Conservation (phyloP, 2,888 invertebrate genomes). For the Linnaemya tessellans region DNA sequence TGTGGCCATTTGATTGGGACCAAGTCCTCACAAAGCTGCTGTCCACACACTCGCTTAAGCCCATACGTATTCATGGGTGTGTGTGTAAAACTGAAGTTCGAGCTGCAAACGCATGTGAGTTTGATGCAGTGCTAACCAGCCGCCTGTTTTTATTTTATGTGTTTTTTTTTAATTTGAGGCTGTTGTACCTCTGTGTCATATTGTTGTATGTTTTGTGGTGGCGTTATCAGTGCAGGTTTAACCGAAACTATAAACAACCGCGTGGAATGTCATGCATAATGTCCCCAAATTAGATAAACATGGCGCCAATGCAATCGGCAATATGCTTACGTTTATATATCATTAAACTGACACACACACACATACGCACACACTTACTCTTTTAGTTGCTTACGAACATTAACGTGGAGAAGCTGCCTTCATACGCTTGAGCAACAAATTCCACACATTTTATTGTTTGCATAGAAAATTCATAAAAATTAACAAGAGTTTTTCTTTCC, state of each 20-base stretch:
- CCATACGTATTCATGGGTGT: neutral
- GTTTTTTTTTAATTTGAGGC: neutral
- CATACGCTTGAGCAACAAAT: neutral
- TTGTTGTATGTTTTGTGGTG: slow-evolving; percentile 59
- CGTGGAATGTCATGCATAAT: slow-evolving; percentile 83
- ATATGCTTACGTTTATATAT: slow-evolving; percentile 70
- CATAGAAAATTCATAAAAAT: neutral
- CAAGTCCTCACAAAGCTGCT: slow-evolving; percentile 3
- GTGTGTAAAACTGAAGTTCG: neutral
- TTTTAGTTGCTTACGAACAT: neutral
- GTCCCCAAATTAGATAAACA: slow-evolving; percentile 79
- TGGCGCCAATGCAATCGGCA: slow-evolving; percentile 72
- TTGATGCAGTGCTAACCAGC: slow-evolving; percentile 51
- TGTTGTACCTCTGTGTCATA: slow-evolving; percentile 35
- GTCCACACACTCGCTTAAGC: neutral
- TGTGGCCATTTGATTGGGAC: slow-evolving; percentile 28
- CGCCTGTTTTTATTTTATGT: neutral
- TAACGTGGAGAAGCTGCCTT: neutral
- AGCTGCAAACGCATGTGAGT: slow-evolving; percentile 22
- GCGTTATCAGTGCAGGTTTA: slow-evolving; percentile 82
- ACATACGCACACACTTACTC: slow-evolving; percentile 9
- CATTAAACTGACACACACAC: slow-evolving; percentile 41
- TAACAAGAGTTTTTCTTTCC: neutral
- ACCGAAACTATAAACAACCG: slow-evolving; percentile 83
- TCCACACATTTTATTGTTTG: slow-evolving; percentile 12